Percentiles rank a stretch among this genome's conserved stretches.
phyloP scores from a whole-genome alignment of 2,888 invertebrate genomes.

The Aricia artaxerxes region DNA sequence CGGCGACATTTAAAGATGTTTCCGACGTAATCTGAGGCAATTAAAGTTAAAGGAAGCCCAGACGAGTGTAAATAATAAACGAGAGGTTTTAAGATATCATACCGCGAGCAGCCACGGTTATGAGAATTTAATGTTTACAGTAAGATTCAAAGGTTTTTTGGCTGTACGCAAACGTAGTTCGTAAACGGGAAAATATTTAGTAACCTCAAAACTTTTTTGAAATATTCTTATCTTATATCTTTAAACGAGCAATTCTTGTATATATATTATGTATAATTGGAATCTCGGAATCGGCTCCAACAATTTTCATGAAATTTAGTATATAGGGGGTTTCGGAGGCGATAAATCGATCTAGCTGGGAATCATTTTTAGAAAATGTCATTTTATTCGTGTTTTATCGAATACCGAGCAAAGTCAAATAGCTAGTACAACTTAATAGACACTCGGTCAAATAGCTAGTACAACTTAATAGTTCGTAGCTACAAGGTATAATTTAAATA shows the following conservation, averaged over 20 bases:
- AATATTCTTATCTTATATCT: not conserved
- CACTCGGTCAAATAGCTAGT: too few relatives aligned
- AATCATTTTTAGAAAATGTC: too few relatives aligned
- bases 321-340: too few relatives aligned
- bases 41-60: conserved; percentile 53
- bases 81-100: conserved; percentile 44
- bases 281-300: too few relatives aligned
- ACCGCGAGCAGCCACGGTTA: not conserved
- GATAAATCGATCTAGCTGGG: too few relatives aligned
- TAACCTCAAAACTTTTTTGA: not conserved
- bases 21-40: conserved; percentile 52
- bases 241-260: too few relatives aligned
- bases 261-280: too few relatives aligned
- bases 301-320: too few relatives aligned
- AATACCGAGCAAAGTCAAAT: too few relatives aligned
- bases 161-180: not conserved
- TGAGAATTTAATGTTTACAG: conserved; percentile 23
- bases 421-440: too few relatives aligned
- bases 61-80: conserved; percentile 60
- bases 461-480: not conserved
- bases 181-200: not conserved
- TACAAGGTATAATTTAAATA: conserved; percentile 5
- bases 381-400: too few relatives aligned
- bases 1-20: conserved; percentile 51
- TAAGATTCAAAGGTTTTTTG: conserved; percentile 19